phyloP scores from a whole-genome alignment of 2,113 vertebrate genomes.

The Polypterus bichir region DNA sequence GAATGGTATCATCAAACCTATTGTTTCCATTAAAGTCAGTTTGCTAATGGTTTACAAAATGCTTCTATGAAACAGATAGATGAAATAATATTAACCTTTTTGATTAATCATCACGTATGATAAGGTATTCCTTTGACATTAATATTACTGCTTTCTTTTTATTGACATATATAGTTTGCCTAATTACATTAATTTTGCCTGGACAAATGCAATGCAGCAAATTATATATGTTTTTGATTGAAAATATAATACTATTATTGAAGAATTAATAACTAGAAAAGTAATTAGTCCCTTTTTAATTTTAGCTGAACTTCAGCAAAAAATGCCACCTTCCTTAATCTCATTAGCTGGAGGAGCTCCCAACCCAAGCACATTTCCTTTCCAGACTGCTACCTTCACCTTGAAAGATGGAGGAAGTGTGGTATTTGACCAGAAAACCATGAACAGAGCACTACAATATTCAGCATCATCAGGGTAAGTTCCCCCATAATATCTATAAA shows the following conservation, averaged over 20 bases:
- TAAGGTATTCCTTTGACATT: neutral
- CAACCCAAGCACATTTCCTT: constrained; percentile 78
- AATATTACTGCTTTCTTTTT: neutral
- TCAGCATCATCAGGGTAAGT: constrained; percentile 69
- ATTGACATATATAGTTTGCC: neutral
- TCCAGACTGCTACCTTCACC: constrained; percentile 55
- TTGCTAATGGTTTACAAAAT: no score
- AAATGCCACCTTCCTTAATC: constrained; percentile 66
- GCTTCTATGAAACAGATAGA: no score
- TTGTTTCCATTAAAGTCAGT: no score
- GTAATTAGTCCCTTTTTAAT: neutral
- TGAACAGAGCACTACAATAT: constrained; percentile 85
- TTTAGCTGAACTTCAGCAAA: constrained; percentile 65
- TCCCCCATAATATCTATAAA: neutral
- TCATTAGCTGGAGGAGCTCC: constrained; percentile 74
- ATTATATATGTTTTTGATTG: neutral
- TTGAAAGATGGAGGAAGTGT: constrained; percentile 47
- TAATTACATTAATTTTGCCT: neutral
- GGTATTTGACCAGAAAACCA: constrained; percentile 51
- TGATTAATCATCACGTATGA: no score
- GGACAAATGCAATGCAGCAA: neutral
- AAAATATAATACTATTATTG: neutral
- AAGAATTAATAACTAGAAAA: neutral
- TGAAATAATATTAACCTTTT: no score
- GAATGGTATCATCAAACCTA: no score